Base-by-base conservation (phyloP, 2,797 vertebrate genomes). In the Cottoperca gobio region DNA sequence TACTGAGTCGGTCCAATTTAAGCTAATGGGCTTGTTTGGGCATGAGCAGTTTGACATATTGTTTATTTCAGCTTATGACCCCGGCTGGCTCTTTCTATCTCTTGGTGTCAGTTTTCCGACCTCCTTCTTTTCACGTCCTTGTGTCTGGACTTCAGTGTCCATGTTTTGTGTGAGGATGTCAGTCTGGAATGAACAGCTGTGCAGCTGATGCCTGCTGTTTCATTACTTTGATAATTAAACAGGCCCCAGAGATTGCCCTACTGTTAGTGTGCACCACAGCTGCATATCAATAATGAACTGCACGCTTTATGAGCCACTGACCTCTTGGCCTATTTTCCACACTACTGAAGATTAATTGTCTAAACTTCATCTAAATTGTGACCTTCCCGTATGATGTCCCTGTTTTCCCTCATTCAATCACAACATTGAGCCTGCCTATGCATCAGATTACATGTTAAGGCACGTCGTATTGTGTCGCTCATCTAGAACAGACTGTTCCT, bases 151-250 rank as follows among this genome's bases (percentile, higher is more conserved):
- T 43, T 43, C 39, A 40, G 50, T 6, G 48, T 73, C 42, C 69
- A 82, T 72, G 57, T 70, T 75, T 59, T 64, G 45, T 13, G 24
- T 17, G 37, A 73, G 73, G 21, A 82, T 11, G 57, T 70, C 8
- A 24, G 76, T 55, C 58, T 76, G 63, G 54, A 64, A 61, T 67
- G 76, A 86, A 26, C 87, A 86, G 82, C 82, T 89, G 89, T 79
- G 66, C 40, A 46, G 65, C 50, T 11, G 43, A 66, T 70, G 70
- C 78, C 72, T 64, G 76, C 61, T 59, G 71, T 73, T 83, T 86
- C 69, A 48, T 78, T 62, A 52, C 70, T 86, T 66, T 79, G 73
- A 82, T 87, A 72, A 70, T 65, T 50, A 75, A 70, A 21, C 69
- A 43, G 70, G 24, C 70, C 73, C 43, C 69, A 74, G 63, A 77